Conservation (phyloP, 1,140 invertebrate species). For the Rhopalosiphum maidis region DNA sequence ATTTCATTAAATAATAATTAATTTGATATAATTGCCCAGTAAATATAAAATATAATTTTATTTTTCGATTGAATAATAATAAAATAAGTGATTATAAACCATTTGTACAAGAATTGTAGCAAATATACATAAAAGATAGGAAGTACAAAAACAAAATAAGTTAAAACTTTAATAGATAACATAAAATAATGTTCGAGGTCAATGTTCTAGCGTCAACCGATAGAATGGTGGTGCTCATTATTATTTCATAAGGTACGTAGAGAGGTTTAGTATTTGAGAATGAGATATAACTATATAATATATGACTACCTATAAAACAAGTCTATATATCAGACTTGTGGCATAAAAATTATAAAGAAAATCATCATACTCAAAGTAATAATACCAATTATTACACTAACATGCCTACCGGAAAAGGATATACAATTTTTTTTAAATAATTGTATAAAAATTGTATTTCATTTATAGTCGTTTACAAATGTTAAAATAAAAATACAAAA, state of each 20-base stretch:
- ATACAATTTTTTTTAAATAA: background rate
- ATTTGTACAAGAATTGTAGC: background rate
- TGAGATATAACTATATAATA: slow-evolving; percentile 1
- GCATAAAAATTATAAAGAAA: background rate
- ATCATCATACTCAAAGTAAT: background rate
- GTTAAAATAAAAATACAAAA: background rate
- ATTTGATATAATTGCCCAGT: background rate
- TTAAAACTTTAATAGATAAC: background rate
- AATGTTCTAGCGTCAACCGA: slow-evolving; percentile 25
- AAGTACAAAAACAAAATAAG: background rate
- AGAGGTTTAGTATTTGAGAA: background rate
- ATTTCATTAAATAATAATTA: background rate
- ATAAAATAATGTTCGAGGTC: slow-evolving; percentile 33
- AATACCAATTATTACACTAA: background rate
- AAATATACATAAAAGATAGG: background rate
- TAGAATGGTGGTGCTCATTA: slow-evolving; percentile 29
- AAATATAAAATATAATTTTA: background rate
- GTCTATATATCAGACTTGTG: background rate
- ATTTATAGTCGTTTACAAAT: background rate
- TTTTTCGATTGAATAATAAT: background rate
- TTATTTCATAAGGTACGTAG: slow-evolving; percentile 42
- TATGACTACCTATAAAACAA: background rate
- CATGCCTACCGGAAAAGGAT: background rate
- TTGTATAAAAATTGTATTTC: background rate
- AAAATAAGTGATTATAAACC: background rate